Percentiles rank a stretch among this genome's conserved stretches.
phyloP scores from a whole-genome alignment of 64 coral and sea anemone genomes.

The Stylophora pistillata region DNA sequence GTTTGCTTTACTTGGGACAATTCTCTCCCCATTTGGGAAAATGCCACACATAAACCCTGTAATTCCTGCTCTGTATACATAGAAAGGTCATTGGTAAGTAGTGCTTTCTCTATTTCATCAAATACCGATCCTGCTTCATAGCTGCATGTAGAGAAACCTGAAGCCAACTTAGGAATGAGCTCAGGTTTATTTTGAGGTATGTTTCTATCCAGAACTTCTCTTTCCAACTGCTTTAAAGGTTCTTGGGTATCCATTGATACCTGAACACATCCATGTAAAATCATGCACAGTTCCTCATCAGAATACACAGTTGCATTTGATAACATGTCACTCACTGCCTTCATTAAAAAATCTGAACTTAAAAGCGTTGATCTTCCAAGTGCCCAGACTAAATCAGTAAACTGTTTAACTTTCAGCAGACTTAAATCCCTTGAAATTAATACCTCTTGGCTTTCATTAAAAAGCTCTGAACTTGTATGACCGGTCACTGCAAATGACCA shows the following conservation, averaged over 20 bases:
- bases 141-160: constrained; percentile 23
- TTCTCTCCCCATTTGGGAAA: constrained; percentile 3
- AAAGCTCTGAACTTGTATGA: background rate
- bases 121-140: constrained; percentile 1
- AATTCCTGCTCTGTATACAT: background rate
- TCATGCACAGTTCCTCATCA: constrained; percentile 16
- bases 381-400: constrained; percentile 30
- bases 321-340: background rate
- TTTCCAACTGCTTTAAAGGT: constrained; percentile 4
- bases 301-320: background rate
- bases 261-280: background rate
- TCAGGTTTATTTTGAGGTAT: background rate
- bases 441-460: constrained; percentile 5
- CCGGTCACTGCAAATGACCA: constrained; percentile 31
- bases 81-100: background rate
- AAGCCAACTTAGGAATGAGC: constrained; percentile 21
- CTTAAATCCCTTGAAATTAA: constrained; percentile 15
- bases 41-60: background rate
- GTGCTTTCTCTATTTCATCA: constrained; percentile 7
- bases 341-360: background rate
- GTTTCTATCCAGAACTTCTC: constrained; percentile 19
- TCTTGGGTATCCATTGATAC: background rate
- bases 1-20: background rate
- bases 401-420: constrained; percentile 23
- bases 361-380: background rate